These are phyloP conservation scores for Tokudaia tokunoshimensis DNA, from an alignment of 2,797 vertebrate species.

Conservation along the genomic window DNA sequence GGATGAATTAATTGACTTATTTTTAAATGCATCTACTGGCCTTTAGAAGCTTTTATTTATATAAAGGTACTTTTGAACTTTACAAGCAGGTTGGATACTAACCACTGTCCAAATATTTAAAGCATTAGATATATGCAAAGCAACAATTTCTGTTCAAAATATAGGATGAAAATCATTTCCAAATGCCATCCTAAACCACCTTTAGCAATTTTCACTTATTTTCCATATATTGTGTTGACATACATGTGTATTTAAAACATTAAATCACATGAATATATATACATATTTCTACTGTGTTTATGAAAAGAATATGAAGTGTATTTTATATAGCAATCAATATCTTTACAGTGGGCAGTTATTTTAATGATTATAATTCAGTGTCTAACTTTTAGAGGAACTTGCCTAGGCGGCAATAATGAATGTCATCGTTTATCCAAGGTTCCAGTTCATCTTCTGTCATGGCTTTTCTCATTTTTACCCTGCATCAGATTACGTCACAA, in stretches of 20 bases:
- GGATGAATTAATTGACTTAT: constrained; percentile 73
- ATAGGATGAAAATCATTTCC: constrained; percentile 38
- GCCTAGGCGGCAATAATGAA: constrained; percentile 60
- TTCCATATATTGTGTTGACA: constrained; percentile 64
- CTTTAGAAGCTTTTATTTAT: constrained; percentile 78
- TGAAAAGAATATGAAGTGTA: neutral
- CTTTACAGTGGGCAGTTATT: constrained; percentile 43
- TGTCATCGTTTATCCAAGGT: constrained; percentile 66
- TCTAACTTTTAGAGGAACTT: constrained; percentile 57
- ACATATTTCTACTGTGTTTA: constrained; percentile 36
- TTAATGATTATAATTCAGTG: constrained; percentile 64
- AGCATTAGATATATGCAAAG: constrained; percentile 47
- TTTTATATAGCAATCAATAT: constrained; percentile 57
- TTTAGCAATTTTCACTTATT: constrained; percentile 60
- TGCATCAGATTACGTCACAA: constrained; percentile 74
- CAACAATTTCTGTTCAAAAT: constrained; percentile 61
- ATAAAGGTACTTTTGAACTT: constrained; percentile 79
- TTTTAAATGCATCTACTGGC: constrained; percentile 79
- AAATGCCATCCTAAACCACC: constrained; percentile 57
- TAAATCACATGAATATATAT: constrained; percentile 59
- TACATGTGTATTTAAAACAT: constrained; percentile 68
- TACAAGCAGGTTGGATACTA: constrained; percentile 70
- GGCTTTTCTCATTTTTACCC: constrained; percentile 72
- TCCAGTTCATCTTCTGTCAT: constrained; percentile 69
- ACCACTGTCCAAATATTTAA: constrained; percentile 71